Conservation (phyloP, 2,113 vertebrate species). For the Rhinopomastus cyanomelas region DNA sequence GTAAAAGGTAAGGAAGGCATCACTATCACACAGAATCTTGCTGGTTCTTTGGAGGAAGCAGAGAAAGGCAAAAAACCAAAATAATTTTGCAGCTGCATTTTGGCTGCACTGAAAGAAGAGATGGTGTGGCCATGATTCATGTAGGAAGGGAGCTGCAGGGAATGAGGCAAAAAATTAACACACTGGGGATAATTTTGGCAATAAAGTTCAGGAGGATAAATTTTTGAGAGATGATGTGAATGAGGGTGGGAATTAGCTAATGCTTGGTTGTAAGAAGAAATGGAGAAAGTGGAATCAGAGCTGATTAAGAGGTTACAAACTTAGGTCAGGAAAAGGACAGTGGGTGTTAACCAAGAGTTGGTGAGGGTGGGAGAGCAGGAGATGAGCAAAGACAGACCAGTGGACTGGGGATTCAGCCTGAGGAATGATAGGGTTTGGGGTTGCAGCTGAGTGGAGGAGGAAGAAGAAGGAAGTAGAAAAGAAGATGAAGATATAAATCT, state of each 20-base stretch:
- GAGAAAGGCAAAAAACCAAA: neutral
- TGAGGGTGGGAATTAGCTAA: neutral
- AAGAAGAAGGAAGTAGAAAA: neutral
- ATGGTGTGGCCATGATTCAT: neutral
- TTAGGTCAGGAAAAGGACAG: slow-evolving; percentile 33
- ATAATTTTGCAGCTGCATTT: neutral
- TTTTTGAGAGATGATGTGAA: slow-evolving; percentile 27
- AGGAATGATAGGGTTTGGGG: neutral
- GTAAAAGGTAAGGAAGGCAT: neutral
- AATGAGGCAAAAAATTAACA: neutral
- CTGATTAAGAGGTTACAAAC: neutral
- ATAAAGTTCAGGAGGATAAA: neutral
- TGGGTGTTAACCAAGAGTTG: neutral
- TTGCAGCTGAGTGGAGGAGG: neutral
- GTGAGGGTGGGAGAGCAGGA: neutral
- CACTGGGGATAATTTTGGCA: neutral
- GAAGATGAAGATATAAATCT: slow-evolving; percentile 6
- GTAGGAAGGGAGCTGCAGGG: neutral
- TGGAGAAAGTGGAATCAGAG: neutral
- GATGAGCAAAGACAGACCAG: neutral
- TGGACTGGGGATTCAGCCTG: neutral
- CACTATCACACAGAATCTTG: neutral
- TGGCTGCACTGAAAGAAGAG: neutral
- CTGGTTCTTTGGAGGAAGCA: neutral
- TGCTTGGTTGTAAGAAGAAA: neutral